phyloP scores from a whole-genome alignment of 2,113 vertebrate genomes.

The Neolamprologus tretocephalus region DNA sequence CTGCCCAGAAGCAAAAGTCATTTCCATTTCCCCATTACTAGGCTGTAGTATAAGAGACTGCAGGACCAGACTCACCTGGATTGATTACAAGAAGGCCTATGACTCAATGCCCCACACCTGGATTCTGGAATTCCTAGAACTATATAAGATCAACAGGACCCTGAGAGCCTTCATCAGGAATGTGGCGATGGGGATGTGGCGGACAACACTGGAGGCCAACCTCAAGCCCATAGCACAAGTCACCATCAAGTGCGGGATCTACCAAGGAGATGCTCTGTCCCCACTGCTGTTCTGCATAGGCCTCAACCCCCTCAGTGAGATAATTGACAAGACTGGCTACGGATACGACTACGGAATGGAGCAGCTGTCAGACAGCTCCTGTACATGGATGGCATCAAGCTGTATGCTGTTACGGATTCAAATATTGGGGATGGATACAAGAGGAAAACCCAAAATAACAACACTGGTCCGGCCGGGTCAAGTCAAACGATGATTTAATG shows the following conservation, averaged over 20 bases:
- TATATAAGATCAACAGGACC: background rate
- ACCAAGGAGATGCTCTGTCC: background rate
- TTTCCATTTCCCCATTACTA: background rate
- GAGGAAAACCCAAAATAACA: too few relatives aligned
- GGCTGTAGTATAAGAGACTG: background rate
- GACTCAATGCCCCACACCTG: background rate
- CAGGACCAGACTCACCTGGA: background rate
- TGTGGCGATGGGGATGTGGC: rapidly evolving
- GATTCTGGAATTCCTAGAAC: background rate
- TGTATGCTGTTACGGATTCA: too few relatives aligned
- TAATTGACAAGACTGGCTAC: too few relatives aligned
- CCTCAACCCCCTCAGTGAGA: background rate
- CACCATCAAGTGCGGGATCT: rapidly evolving
- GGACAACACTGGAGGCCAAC: background rate
- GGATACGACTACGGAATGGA: rapidly evolving
- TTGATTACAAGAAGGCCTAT: background rate
- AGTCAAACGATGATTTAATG: too few relatives aligned
- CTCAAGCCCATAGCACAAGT: rapidly evolving
- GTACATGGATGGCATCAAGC: too few relatives aligned
- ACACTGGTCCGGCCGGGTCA: too few relatives aligned
- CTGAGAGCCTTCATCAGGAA: background rate
- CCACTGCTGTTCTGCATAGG: background rate
- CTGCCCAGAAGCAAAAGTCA: background rate
- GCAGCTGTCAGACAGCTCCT: too few relatives aligned
- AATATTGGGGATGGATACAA: too few relatives aligned